Evolutionary conservation across 2,888 invertebrate genomes (phyloP).

Genomic region (Brenthis ino): DNA sequence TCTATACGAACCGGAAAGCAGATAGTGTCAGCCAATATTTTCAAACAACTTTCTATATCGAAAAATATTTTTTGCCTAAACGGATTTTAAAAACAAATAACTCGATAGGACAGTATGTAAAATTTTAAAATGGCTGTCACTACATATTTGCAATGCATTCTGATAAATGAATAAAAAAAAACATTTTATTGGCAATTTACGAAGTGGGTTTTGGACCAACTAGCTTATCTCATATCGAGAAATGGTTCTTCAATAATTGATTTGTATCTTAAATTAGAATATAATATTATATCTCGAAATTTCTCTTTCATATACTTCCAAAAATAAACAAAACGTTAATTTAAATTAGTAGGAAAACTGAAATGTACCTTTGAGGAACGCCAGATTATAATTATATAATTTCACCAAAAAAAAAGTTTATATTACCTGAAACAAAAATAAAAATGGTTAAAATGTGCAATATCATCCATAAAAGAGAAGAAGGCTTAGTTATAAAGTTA

Average conservation of each 20-base stretch:
- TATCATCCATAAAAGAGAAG: constrained; percentile 46
- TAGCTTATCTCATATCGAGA: too few species aligned
- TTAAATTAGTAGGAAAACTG: too few species aligned
- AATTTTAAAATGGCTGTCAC: constrained; percentile 24
- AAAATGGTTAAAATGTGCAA: constrained; percentile 45
- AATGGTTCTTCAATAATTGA: too few species aligned
- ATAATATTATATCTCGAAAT: too few species aligned
- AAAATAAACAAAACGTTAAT: too few species aligned
- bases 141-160: constrained; percentile 7
- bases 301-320: too few species aligned
- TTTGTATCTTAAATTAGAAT: too few species aligned
- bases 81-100: constrained; percentile 30
- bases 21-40: constrained; percentile 36
- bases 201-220: not conserved
- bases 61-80: constrained; percentile 23
- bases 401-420: not conserved
- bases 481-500: constrained; percentile 45
- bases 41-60: constrained; percentile 34
- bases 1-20: constrained; percentile 39
- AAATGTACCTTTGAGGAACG: not conserved
- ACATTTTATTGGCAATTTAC: not conserved
- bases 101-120: constrained; percentile 26
- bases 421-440: constrained; percentile 49
- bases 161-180: not conserved
- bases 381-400: too few species aligned